Conservation (phyloP, 2,888 invertebrate genomes). For the Polia nebulosa region DNA sequence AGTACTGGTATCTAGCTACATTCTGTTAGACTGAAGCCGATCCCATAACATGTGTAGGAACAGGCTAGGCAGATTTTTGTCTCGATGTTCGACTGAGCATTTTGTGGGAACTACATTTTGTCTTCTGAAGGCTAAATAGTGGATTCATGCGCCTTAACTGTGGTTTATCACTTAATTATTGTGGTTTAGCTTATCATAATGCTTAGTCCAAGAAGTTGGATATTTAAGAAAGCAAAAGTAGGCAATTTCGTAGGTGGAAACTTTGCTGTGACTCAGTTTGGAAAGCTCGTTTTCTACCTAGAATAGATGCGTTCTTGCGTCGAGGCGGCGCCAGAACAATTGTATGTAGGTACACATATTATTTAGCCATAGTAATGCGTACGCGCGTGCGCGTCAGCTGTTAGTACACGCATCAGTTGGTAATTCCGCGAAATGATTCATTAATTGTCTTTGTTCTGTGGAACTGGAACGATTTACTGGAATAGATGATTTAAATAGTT, state of each 20-base stretch:
- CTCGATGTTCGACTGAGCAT: no score
- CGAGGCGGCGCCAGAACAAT: conserved; percentile 29
- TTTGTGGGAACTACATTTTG: no score
- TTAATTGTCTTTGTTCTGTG: conserved; percentile 39
- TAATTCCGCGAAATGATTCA: conserved; percentile 55
- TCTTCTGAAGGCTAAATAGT: neutral
- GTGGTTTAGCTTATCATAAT: neutral
- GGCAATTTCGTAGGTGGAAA: neutral
- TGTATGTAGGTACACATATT: conserved; percentile 7
- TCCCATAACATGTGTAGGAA: no score
- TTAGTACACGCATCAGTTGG: conserved; percentile 38
- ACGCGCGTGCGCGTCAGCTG: conserved; percentile 31
- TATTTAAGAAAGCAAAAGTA: neutral
- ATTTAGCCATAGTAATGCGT: conserved; percentile 25
- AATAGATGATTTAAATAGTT: conserved; percentile 16
- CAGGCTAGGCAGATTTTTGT: no score
- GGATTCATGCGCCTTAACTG: neutral
- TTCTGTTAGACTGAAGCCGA: no score
- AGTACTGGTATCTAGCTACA: no score
- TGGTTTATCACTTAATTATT: neutral
- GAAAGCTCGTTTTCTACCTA: conserved; percentile 18
- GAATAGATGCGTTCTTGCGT: conserved; percentile 17
- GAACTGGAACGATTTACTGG: conserved; percentile 20
- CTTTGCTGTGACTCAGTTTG: neutral
- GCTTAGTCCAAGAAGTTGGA: no score